These are phyloP conservation scores for Irena cyanogastra DNA, from an alignment of 2,113 vertebrate species.

Conservation along the genomic window DNA sequence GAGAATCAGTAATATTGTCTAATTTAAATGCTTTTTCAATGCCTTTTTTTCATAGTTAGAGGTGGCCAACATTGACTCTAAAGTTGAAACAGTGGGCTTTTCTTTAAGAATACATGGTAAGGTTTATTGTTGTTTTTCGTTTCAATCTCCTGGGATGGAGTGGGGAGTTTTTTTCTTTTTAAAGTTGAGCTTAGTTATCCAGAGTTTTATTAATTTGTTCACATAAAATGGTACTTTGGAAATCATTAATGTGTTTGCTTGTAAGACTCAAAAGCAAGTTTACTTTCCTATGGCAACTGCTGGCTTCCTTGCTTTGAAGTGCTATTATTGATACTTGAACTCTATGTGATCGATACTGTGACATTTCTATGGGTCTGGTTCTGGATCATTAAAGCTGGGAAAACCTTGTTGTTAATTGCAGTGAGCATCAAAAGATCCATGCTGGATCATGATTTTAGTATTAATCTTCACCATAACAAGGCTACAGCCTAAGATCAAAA, in stretches of 20 bases:
- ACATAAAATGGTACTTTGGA: not conserved
- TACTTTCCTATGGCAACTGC: not conserved
- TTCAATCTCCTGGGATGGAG: not conserved
- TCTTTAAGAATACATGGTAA: not conserved
- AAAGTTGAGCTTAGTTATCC: not conserved
- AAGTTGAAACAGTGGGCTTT: not conserved
- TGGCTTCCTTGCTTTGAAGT: not conserved
- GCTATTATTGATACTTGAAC: not conserved
- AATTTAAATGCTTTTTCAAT: not conserved
- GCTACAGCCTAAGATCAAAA: slow-evolving; percentile 20
- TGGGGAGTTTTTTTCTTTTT: not conserved
- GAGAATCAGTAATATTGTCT: not conserved
- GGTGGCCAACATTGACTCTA: not conserved
- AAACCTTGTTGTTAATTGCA: not conserved
- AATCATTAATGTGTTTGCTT: not conserved
- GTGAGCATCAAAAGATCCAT: not conserved
- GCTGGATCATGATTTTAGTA: not conserved
- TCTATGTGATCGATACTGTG: not conserved
- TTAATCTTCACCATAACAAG: not conserved
- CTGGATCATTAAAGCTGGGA: not conserved
- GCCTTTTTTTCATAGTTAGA: not conserved
- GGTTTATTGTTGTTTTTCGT: rapidly evolving
- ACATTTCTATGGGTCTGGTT: not conserved
- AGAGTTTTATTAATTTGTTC: not conserved
- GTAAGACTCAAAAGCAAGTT: not conserved